phyloP scores from a whole-genome alignment of 2,888 invertebrate genomes.

The Phengaris alcon region DNA sequence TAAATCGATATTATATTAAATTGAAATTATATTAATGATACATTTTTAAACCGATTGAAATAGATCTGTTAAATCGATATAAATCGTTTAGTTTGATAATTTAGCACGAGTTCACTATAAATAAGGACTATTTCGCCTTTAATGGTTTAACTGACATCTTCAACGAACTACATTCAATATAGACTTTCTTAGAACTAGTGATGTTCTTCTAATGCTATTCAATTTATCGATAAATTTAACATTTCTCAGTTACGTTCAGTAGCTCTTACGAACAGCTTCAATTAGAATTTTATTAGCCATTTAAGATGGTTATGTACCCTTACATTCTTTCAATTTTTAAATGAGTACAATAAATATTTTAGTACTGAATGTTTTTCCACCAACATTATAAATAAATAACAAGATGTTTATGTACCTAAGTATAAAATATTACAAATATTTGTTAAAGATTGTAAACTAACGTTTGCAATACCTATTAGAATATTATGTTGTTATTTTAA shows the following conservation, averaged over 20 bases:
- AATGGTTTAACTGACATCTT: slow-evolving; percentile 63
- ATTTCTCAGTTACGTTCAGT: background rate
- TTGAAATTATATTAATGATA: too few relatives aligned
- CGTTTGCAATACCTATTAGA: background rate
- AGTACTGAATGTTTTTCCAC: background rate
- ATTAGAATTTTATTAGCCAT: background rate
- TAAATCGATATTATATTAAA: too few relatives aligned
- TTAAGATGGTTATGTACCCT: background rate
- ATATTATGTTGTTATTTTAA: background rate
- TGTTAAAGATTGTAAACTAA: background rate
- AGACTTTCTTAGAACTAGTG: slow-evolving; percentile 47
- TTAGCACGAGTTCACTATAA: slow-evolving; percentile 12
- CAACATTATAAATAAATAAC: background rate
- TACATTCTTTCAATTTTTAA: background rate
- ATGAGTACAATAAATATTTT: background rate
- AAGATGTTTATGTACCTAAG: background rate
- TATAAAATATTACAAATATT: background rate
- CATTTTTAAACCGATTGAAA: slow-evolving; percentile 47
- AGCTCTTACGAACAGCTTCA: slow-evolving; percentile 6
- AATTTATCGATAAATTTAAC: slow-evolving; percentile 20
- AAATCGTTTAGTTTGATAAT: slow-evolving; percentile 47
- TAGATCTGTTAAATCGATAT: background rate
- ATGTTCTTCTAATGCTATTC: slow-evolving; percentile 34
- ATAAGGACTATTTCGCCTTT: slow-evolving; percentile 51
- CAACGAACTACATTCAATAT: slow-evolving; percentile 54